phyloP scores from a whole-genome alignment of 2,113 vertebrate species.

The Brachypteracias leptosomus region DNA sequence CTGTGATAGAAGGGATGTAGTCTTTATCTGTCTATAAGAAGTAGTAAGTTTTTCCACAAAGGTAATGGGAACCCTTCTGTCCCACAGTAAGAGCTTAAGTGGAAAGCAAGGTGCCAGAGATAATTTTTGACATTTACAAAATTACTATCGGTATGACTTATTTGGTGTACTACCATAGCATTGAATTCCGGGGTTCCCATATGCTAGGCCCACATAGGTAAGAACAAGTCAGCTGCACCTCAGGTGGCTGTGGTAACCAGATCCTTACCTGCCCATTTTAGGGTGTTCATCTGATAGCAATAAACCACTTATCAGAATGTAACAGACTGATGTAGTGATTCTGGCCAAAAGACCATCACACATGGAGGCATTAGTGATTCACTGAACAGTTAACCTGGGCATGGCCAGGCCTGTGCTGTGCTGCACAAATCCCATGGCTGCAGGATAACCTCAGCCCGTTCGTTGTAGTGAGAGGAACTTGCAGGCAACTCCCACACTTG shows the following conservation, averaged over 20 bases:
- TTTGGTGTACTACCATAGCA: background rate
- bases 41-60: background rate
- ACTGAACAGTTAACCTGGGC: background rate
- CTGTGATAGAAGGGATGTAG: background rate
- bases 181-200: background rate
- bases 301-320: background rate
- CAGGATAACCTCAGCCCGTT: background rate
- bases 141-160: background rate
- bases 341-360: background rate
- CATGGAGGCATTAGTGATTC: background rate
- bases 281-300: background rate
- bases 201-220: background rate
- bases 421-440: background rate
- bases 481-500: background rate
- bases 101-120: background rate
- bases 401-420: background rate
- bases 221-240: background rate
- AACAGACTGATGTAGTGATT: background rate
- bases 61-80: background rate
- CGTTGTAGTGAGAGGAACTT: accelerated
- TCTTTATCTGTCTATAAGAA: background rate
- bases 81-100: background rate
- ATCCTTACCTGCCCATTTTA: background rate
- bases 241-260: background rate
- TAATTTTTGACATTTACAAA: background rate